These are phyloP conservation scores for Hucho hucho DNA, from an alignment of 2,113 vertebrate species.

Conservation along the genomic window DNA sequence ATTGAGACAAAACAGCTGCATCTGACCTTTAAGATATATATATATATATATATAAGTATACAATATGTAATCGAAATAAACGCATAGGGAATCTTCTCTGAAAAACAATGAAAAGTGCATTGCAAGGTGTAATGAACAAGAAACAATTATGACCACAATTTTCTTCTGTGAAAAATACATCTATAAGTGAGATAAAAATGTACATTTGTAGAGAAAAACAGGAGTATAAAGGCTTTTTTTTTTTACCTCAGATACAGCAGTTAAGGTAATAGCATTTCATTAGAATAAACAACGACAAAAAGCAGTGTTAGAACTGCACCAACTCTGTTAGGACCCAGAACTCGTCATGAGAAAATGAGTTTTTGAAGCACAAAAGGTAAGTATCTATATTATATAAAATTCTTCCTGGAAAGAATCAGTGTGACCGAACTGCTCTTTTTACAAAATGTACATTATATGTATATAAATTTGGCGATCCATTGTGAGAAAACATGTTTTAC, in stretches of 20 bases:
- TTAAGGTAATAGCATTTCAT: conserved; percentile 83
- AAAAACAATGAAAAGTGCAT: conserved; percentile 82
- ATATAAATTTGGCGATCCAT: conserved; percentile 76
- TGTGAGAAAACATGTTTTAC: conserved; percentile 66
- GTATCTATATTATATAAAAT: conserved; percentile 75
- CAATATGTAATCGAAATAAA: conserved; percentile 84
- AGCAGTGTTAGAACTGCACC: conserved; percentile 85
- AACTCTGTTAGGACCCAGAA: conserved; percentile 79
- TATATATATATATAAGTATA: conserved; percentile 64
- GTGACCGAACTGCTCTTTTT: conserved; percentile 77
- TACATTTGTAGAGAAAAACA: conserved; percentile 56
- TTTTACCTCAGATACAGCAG: conserved; percentile 81
- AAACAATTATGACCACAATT: conserved; percentile 84
- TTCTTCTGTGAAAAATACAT: conserved; percentile 96
- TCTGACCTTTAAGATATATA: no score
- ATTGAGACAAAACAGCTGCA: no score
- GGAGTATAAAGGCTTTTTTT: conserved; percentile 84
- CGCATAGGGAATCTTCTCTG: conserved; percentile 78
- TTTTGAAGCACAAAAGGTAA: conserved; percentile 74
- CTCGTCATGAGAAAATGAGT: conserved; percentile 80
- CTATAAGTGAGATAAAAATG: conserved; percentile 82
- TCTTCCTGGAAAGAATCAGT: conserved; percentile 69
- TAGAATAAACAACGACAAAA: conserved; percentile 88
- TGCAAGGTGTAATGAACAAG: conserved; percentile 79
- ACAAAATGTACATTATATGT: conserved; percentile 84